phyloP scores from a whole-genome alignment of 2,113 vertebrate genomes.

The Microcebus ravelobensis region DNA sequence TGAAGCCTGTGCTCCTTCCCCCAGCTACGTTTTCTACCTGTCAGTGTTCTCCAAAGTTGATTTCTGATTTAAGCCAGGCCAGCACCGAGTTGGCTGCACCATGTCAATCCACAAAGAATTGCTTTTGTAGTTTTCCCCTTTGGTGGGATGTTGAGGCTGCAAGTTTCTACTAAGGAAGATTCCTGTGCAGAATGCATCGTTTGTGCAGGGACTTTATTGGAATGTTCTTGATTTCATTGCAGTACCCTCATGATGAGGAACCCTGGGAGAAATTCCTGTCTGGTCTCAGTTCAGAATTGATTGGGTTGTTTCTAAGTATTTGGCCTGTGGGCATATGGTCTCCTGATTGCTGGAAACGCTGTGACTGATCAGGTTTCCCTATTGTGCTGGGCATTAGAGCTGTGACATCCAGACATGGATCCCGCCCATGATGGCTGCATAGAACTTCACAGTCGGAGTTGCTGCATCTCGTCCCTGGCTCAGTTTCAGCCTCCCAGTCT shows the following conservation, averaged over 20 bases:
- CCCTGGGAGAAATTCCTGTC: background rate
- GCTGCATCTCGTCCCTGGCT: background rate
- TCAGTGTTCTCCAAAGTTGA: background rate
- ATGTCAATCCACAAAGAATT: background rate
- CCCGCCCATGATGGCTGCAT: accelerated
- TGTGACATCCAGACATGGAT: background rate
- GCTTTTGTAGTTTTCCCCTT: background rate
- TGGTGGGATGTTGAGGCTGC: background rate
- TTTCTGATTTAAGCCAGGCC: background rate
- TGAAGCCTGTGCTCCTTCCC: background rate
- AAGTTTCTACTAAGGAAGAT: background rate
- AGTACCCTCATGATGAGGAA: background rate
- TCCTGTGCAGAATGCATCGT: background rate
- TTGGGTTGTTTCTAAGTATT: background rate
- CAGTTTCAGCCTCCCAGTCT: background rate
- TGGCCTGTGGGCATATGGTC: background rate
- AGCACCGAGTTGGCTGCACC: background rate
- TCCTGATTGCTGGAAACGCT: background rate
- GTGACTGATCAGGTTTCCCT: background rate
- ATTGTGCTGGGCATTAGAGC: background rate
- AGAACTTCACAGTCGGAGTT: background rate
- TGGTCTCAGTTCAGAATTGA: background rate
- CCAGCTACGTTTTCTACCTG: too few species aligned
- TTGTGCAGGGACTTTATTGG: background rate
- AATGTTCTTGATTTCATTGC: background rate